Evolutionary conservation across 92 coral and sea anemone genomes (phyloP), one percentile per base, ranked within the genome.

Genomic region (Siderastrea siderea): DNA sequence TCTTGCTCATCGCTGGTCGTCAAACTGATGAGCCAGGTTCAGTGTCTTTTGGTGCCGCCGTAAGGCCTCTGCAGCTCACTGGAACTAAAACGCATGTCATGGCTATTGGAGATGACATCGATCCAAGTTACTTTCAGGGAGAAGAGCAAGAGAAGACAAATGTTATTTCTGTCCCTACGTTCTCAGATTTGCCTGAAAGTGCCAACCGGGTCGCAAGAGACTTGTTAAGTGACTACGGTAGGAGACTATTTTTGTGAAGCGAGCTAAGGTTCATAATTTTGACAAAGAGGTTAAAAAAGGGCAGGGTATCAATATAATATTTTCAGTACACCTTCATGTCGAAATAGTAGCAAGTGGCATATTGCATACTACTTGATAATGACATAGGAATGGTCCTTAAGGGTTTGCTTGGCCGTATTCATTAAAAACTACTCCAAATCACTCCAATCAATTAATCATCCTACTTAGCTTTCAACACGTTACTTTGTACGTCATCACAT

Each of bases 1-100:
- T 96, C 43, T 90, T 96, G 44, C 70, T 96, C 12, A 88, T 98
- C 61, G 95, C 93, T 17, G 99, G 99, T 44, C 84, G 85, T 51
- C 94, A 91, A 72, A 79, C 62, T 47, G 2, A 61, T 58, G 80
- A 80, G 13, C 58, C 84, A 4, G 84, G 78, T 50, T 82, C 91
- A 2, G 71, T 47, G 16, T 26, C 67, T 47, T 88, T 88, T 13
- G 69, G 76, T 38, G 85, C 88, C 14, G 93, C 91, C 10, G 88
- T 85, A 6, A 75, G 78, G 64, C 93, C 93, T 16, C 77, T 95
- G 14, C 93, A 79, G 47, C 91, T 77, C 10, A 59, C 88, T 38
- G 99, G 98, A 58, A 85, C 90, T 14, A 90, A 80, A 57, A 86
- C 88, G 8, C 90, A 86, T 67, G 94, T 96, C 55, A 78, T 96